Conservation (phyloP, 37 sponge, comb jelly and placozoan species). For the Eunapius fragilis region DNA sequence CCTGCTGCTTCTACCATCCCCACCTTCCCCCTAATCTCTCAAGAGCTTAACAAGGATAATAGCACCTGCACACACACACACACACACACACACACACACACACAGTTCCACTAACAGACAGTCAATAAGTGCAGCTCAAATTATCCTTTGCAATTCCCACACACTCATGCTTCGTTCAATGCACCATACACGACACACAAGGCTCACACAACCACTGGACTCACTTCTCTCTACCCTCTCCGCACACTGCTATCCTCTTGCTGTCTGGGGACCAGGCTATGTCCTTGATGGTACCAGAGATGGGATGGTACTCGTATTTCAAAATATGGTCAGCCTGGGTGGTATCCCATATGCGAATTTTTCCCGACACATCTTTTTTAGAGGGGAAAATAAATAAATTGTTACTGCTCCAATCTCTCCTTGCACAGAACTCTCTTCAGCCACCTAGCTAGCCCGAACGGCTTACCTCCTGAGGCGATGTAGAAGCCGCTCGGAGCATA, state of each 20-base stretch:
- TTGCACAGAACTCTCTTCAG: neutral
- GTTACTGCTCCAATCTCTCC: neutral
- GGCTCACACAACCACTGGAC: neutral
- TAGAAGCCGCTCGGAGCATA: conserved; percentile 97
- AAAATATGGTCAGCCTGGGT: conserved; percentile 94
- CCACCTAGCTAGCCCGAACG: neutral
- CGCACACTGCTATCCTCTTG: conserved; percentile 92
- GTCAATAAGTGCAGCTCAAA: no score
- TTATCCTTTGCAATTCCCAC: neutral
- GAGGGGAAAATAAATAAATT: neutral
- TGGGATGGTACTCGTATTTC: conserved; percentile 89
- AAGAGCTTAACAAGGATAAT: no score
- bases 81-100: neutral
- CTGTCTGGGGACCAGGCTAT: conserved; percentile 95
- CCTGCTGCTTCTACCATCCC: no score
- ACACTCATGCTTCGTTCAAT: neutral
- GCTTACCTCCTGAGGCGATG: conserved; percentile 93
- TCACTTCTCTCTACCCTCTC: conserved; percentile 91
- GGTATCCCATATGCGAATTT: conserved; percentile 99
- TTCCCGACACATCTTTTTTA: conserved; percentile 74
- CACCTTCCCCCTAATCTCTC: no score
- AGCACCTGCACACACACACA: conserved; percentile 12
- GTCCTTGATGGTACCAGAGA: conserved; percentile 91
- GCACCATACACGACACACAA: neutral
- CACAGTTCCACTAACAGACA: no score